Conservation (phyloP, 2,113 vertebrate genomes). For the Paramormyrops kingsleyae region DNA sequence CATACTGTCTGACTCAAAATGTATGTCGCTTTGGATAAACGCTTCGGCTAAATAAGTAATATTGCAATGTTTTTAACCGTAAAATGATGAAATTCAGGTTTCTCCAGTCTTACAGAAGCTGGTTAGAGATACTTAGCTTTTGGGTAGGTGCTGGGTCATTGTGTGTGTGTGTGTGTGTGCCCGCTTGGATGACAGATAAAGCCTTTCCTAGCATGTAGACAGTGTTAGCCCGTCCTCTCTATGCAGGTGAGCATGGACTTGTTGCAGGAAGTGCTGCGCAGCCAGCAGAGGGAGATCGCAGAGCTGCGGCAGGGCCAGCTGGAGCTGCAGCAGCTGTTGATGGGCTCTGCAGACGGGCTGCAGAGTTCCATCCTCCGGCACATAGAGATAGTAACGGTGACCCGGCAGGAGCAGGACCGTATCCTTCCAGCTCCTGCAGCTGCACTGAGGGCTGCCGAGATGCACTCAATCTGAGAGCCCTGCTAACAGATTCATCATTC, state of each 20-base stretch:
- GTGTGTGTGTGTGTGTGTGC: background rate
- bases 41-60: background rate
- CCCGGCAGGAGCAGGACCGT: conserved; percentile 88
- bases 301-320: conserved; percentile 76
- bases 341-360: conserved; percentile 72
- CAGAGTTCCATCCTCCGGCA: conserved; percentile 82
- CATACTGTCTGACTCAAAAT: background rate
- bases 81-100: background rate
- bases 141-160: background rate
- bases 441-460: background rate
- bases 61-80: background rate
- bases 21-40: background rate
- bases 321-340: conserved; percentile 72
- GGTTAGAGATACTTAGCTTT: background rate
- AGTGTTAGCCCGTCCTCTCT: background rate
- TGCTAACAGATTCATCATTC: background rate
- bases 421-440: conserved; percentile 64
- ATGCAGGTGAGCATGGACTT: conserved; percentile 65
- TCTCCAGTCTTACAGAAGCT: background rate
- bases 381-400: conserved; percentile 73
- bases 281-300: conserved; percentile 81
- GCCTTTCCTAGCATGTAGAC: background rate
- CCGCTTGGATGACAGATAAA: background rate
- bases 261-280: conserved; percentile 78
- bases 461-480: background rate